A percentile compares a stretch with the other conserved stretches of the same genome.
These are phyloP conservation scores for Alethe castanea DNA, from an alignment of 2,113 vertebrate species.

Conservation along the genomic window DNA sequence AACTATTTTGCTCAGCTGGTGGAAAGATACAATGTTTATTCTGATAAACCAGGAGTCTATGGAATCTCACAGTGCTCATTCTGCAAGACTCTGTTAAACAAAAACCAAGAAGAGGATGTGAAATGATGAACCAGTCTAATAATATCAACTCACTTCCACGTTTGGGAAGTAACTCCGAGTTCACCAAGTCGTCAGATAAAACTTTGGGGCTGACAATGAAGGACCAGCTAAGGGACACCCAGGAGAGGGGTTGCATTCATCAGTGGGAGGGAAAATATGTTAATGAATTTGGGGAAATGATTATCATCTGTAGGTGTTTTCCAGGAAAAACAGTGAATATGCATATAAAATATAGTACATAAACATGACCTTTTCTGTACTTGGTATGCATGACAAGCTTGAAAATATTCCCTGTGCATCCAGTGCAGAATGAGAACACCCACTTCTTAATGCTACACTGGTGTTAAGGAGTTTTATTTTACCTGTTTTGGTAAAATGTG, in stretches of 20 bases:
- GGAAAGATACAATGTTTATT: not conserved
- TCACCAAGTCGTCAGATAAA: not conserved
- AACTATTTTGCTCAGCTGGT: not conserved
- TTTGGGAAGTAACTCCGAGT: not conserved
- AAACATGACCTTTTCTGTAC: not conserved
- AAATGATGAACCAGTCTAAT: not conserved
- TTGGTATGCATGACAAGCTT: not conserved
- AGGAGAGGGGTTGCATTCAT: not conserved
- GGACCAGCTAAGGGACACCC: not conserved
- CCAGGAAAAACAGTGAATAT: not conserved
- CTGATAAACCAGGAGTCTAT: rapidly evolving
- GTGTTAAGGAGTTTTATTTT: not conserved
- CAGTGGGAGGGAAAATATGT: not conserved
- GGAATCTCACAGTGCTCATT: not conserved
- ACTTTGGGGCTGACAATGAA: not conserved
- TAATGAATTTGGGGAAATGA: not conserved
- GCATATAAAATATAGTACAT: not conserved
- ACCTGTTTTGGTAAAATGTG: not conserved
- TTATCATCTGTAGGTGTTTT: not conserved
- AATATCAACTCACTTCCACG: not conserved
- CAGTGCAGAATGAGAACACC: not conserved
- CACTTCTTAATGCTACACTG: not conserved
- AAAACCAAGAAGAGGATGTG: not conserved
- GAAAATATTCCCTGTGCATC: not conserved
- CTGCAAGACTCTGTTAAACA: not conserved